phyloP scores from a whole-genome alignment of 2,113 vertebrate species.

The Muntiacus reevesi region DNA sequence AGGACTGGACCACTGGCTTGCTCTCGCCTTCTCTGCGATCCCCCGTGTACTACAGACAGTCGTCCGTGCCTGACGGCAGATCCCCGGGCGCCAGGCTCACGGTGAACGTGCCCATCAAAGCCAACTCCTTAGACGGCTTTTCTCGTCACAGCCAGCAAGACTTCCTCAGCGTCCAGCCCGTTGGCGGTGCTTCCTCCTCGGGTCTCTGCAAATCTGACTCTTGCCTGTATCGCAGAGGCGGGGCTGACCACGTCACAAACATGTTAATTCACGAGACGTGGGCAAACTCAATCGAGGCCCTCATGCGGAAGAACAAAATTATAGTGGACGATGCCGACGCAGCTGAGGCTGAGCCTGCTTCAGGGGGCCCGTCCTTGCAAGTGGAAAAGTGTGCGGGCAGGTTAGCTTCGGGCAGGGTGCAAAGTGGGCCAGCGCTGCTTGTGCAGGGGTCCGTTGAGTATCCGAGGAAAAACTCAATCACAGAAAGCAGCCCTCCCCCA shows the following conservation, averaged over 20 bases:
- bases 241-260: constrained; percentile 91
- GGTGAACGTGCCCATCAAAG: constrained; percentile 92
- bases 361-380: constrained; percentile 80
- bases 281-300: constrained; percentile 94
- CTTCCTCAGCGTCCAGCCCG: constrained; percentile 82
- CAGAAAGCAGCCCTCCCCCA: constrained; percentile 78
- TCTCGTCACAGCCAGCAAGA: constrained; percentile 86
- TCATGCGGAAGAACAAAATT: constrained; percentile 98
- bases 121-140: constrained; percentile 95
- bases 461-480: constrained; percentile 62
- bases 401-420: constrained; percentile 84
- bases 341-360: constrained; percentile 77
- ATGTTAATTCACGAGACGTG: constrained; percentile 97
- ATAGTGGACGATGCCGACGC: constrained; percentile 84
- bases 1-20: constrained; percentile 89
- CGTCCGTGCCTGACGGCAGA: constrained; percentile 91
- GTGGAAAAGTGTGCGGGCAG: constrained; percentile 86
- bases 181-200: constrained; percentile 80
- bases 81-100: constrained; percentile 88
- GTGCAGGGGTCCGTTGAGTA: constrained; percentile 79
- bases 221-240: constrained; percentile 91
- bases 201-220: constrained; percentile 97
- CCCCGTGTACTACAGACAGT: constrained; percentile 91
- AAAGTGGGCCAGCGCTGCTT: constrained; percentile 84
- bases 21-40: constrained; percentile 86